These are phyloP conservation scores for Ceyx melanurus DNA, from an alignment of 2,113 vertebrate species.

Conservation along the genomic window DNA sequence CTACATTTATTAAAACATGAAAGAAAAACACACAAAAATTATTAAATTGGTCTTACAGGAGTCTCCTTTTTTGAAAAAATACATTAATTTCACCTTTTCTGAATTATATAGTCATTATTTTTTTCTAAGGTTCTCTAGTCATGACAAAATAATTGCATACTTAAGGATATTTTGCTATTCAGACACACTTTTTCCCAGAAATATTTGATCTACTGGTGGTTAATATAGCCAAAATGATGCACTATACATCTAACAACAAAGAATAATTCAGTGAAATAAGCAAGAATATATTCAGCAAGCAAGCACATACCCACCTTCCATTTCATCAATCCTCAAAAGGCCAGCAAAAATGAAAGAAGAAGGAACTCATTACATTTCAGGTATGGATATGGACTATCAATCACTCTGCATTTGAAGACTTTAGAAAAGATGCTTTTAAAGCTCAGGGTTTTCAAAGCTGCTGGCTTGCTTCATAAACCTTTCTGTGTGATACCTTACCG, in stretches of 20 bases:
- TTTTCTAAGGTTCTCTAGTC: neutral
- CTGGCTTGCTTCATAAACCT: neutral
- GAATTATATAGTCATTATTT: neutral
- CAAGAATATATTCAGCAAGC: neutral
- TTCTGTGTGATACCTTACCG: neutral
- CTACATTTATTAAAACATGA: slow-evolving; percentile 70
- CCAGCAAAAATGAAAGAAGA: slow-evolving; percentile 76
- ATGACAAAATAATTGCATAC: neutral
- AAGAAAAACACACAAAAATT: slow-evolving; percentile 19
- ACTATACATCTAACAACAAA: neutral
- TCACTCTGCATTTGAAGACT: slow-evolving; percentile 5
- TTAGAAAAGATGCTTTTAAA: slow-evolving; percentile 24
- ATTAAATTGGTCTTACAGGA: neutral
- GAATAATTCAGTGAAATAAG: neutral
- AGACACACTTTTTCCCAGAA: neutral
- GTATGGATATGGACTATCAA: neutral
- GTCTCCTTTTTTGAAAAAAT: neutral
- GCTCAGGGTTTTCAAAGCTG: neutral
- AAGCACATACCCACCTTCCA: slow-evolving; percentile 75
- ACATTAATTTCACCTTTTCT: neutral
- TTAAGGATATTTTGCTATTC: neutral
- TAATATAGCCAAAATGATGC: neutral
- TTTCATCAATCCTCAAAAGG: slow-evolving; percentile 73
- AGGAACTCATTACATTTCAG: slow-evolving; percentile 55
- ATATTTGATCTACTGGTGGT: neutral